Evolutionary conservation across 2,113 vertebrate species (phyloP), one percentile per base, ranked within the genome.

Genomic region (Lucifuga dentata): DNA sequence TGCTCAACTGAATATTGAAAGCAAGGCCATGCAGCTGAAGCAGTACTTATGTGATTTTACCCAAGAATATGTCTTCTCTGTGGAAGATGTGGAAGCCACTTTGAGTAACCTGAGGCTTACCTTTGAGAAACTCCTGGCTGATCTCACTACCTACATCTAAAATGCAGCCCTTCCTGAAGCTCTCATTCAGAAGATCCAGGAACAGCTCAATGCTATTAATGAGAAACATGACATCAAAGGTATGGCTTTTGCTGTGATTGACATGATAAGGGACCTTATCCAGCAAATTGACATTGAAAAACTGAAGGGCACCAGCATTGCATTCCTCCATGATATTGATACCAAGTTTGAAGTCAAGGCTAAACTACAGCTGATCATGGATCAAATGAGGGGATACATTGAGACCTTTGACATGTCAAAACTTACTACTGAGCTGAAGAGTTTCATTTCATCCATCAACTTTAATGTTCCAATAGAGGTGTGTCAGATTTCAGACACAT

Each of bases 281-380:
- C 62, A 71, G 49, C 80, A 91, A 21, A 89, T 91, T 82, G 81
- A 95, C 68, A 75, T 94, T 45, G 89, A 90, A 61, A 83, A 90
- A 78, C 84, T 92, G 13, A 69, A 85, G 78, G 91, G 82, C 53
- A 94, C 74, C 20, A 60, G 80, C 64, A 62, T 92, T 60, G 77
- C 85, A 72, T 93, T 95, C 92, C 80, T 95, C 80, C 81, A 85
- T 73, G 90, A 94, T 65, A n/a, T 96, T 57, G 91, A 95, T 68
- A 61, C 68, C 44, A 57, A 90, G 1, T 95, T 93, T 58, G 61
- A 39, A 53, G 90, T 97, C 59, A 93, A 78, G 81, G 39, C 66
- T 33, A 80, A 58, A 4, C 43, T 96, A 24, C 81, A 90, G 68
- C 48, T 78, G 68, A 76, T 76, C 23, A 29, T 98, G 36, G 69